Evolutionary conservation across 2,888 invertebrate species (phyloP), one percentile per base, ranked within the genome.

Genomic region (Cerceris ruficornis): DNA sequence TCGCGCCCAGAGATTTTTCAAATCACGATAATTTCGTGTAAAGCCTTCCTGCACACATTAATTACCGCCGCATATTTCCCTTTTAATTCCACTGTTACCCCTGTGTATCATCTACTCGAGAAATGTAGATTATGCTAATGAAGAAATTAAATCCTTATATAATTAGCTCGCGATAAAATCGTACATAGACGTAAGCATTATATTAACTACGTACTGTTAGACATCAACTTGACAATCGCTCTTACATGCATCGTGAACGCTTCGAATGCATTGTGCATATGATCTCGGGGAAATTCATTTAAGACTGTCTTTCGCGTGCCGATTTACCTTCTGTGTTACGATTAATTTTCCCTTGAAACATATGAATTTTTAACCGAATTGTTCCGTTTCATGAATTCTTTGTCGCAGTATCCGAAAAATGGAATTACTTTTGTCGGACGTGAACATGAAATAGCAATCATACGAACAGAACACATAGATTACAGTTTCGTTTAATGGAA

Each of bases 81-180:
- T 71, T 81, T 79, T 81, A 83, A 77, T 83, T 81, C 75, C 75
- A 77, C 65, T 77, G 75, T 81, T 80, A 77, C 72, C 75, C 78
- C 64, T 60, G 71, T 66, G 58, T 72, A 57, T 6, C 14, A 15
- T 15, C 8, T 55, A 7, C 15, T 75, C 62, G 69, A 69, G 72
- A 65, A 75, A 76, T 72, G 50, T 69, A 77, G 81, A 83, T 83
- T 84, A 81, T 81, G 76, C 69, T 84, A 85, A 86, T 85, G 81
- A 85, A 86, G 80, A 82, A 80, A 85, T 86, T 83, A 85, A 82
- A 86, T 82, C 81, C 78, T 75, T 76, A 75, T 61, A 50, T 77
- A 67, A 69, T 69, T 69, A 77, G 67, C 39, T 2, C n/a, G 50
- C 13, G 50, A 50, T 46, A 46, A 46, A 11, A 46, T 46, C 46